Base-by-base conservation (phyloP, 2,797 vertebrate species). In the Harpagifer antarcticus region DNA sequence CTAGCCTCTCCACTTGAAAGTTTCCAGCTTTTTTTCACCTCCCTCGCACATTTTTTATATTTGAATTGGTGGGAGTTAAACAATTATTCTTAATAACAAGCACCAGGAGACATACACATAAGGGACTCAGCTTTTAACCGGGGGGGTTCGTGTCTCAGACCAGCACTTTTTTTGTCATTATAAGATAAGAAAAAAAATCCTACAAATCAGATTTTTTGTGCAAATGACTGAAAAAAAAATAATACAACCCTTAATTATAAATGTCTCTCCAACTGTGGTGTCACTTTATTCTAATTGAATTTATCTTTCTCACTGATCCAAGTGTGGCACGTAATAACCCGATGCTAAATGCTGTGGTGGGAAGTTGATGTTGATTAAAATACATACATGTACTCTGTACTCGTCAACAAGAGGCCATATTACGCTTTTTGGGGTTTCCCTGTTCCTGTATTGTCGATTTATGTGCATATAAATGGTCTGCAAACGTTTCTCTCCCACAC, bases 1-100 rank as follows among this genome's bases (percentile, higher is more conserved):
- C 48, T 55, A 40, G 17, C 17, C 37, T 57, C 37, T 56, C 68
- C 61, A 53, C 19, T 61, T 20, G 20, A 58, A 78, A 44, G 61
- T 62, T 44, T 48, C 40, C 53, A 68, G 27, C 3, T n/a, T 17
- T 13, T 13, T 60, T 37, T 72, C 59, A 65, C 44, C 44, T 69
- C 44, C 23, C 17, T 23, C 56, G 50, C 64, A 52, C 16, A 11
- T 63, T 68, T 64, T 10, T 20, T 54, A 37, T 19, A 17, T 3
- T 45, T 27, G 52, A 58, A 59, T 48, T 55, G 42, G 48, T 55
- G 71, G 67, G 23, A 48, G 33, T 23, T 52, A 14, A 52, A 55
- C 53, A 55, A 55, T 55, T 33, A 55, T 17, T 37, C 5, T 40
- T 56, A 2, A 40, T 12, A 56, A 56, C 33, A 40, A 40, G 54